Percentiles rank a stretch among this genome's conserved stretches.
Evolutionary conservation across 2,113 vertebrate genomes (phyloP).

Genomic region (Hipposideros armiger): DNA sequence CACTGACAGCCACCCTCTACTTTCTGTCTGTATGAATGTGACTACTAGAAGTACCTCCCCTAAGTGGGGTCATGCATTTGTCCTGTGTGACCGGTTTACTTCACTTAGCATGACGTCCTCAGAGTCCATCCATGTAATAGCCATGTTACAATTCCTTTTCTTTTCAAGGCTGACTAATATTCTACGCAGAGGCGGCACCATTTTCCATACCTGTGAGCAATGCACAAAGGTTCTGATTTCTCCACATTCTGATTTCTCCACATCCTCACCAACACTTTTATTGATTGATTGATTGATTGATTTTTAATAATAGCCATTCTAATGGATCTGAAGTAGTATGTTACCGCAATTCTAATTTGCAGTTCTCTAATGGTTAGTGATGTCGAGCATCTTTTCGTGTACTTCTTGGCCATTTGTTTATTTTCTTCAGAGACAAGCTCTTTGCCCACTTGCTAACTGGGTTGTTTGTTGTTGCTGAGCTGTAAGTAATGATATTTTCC

Average conservation of each 20-base stretch:
- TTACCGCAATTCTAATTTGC: not conserved
- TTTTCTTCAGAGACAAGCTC: not conserved
- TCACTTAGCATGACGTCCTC: rapidly evolving
- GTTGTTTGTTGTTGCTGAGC: no score
- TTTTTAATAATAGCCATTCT: rapidly evolving
- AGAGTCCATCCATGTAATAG: rapidly evolving
- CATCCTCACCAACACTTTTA: rapidly evolving
- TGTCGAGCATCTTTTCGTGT: rapidly evolving
- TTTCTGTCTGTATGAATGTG: no score
- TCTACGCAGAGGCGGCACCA: rapidly evolving
- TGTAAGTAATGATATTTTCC: not conserved
- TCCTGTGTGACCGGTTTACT: not conserved
- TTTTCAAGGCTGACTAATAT: not conserved
- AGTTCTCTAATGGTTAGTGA: not conserved
- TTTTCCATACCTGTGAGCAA: rapidly evolving
- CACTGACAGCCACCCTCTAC: rapidly evolving
- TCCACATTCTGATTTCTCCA: rapidly evolving
- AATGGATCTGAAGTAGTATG: rapidly evolving
- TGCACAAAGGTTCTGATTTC: rapidly evolving
- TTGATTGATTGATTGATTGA: no score
- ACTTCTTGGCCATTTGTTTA: rapidly evolving
- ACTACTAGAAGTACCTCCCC: rapidly evolving
- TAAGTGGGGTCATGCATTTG: rapidly evolving
- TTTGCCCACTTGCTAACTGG: not conserved
- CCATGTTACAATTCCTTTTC: rapidly evolving